A percentile compares a stretch with the other conserved stretches of the same genome.
phyloP scores from a whole-genome alignment of 2,888 invertebrate genomes.

The Melieria crassipennis region DNA sequence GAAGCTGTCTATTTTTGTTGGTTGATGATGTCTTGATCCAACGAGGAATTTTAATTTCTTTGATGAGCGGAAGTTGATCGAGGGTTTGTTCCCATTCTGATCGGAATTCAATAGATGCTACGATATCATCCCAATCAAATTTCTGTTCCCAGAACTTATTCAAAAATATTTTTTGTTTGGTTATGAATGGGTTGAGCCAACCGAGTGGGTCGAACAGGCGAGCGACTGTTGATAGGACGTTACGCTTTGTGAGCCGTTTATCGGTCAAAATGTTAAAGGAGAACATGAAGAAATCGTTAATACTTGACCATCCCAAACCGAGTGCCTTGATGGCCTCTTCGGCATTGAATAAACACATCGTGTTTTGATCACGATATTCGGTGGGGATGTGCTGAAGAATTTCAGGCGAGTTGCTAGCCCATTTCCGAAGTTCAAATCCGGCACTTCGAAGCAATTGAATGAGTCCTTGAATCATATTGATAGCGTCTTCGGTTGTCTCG shows the following conservation, averaged over 20 bases:
- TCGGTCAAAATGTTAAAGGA: not conserved
- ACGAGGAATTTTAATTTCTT: constrained; percentile 19
- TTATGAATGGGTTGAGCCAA: constrained; percentile 8
- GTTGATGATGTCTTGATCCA: constrained; percentile 15
- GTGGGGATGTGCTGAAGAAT: not conserved
- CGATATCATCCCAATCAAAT: constrained; percentile 10
- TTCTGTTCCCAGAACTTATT: not conserved
- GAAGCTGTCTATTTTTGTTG: constrained; percentile 17
- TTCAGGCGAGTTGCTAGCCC: no score
- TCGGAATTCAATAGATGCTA: constrained; percentile 3
- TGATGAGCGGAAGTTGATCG: constrained; percentile 19
- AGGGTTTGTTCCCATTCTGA: constrained; percentile 14
- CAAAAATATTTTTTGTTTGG: not conserved
- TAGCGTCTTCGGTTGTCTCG: constrained; percentile 16
- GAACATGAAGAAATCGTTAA: not conserved
- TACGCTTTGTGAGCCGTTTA: constrained; percentile 10
- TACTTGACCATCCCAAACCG: constrained; percentile 10
- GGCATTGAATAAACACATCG: constrained; percentile 14
- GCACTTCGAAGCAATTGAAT: constrained; percentile 12
- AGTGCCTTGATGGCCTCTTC: not conserved
- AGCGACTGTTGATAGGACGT: constrained; percentile 19
- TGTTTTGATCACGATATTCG: constrained; percentile 6
- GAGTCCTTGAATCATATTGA: constrained; percentile 17
- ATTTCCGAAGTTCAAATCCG: constrained; percentile 9
- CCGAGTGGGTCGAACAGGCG: constrained; percentile 20